These are phyloP conservation scores for Chloropsis hardwickii DNA, from an alignment of 2,113 vertebrate genomes.

Conservation along the genomic window DNA sequence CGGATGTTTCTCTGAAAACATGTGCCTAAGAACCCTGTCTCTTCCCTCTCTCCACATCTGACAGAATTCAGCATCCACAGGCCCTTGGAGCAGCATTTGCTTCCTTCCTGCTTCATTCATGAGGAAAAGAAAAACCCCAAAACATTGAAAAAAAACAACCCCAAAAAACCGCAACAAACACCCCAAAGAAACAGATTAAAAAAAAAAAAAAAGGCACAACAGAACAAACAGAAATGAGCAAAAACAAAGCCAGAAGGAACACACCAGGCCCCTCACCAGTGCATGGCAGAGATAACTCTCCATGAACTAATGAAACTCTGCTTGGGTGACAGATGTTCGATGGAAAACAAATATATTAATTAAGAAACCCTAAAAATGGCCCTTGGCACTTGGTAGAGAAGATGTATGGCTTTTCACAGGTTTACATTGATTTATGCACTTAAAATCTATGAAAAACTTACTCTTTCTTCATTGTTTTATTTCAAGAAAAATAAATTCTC, in stretches of 20 bases:
- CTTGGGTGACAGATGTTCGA: neutral
- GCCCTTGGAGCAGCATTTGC: neutral
- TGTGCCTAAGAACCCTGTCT: accelerated
- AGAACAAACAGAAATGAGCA: neutral
- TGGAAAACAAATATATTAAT: neutral
- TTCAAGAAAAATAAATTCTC: neutral
- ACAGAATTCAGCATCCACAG: neutral
- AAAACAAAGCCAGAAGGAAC: neutral
- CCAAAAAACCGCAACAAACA: accelerated
- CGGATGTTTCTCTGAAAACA: neutral
- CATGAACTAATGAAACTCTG: neutral
- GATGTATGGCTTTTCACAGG: neutral
- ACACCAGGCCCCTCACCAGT: neutral
- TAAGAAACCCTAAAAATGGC: neutral
- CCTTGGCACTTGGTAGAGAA: neutral
- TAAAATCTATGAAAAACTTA: neutral
- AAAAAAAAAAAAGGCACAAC: neutral
- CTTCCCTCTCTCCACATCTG: neutral
- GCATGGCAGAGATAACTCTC: neutral
- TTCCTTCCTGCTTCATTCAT: neutral
- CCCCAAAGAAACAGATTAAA: neutral
- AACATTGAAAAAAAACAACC: neutral
- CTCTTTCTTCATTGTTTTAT: neutral
- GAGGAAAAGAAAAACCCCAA: too few species aligned
- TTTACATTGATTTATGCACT: neutral